Conservation (phyloP, 2,797 vertebrate genomes). For the Periophthalmus magnuspinnatus region DNA sequence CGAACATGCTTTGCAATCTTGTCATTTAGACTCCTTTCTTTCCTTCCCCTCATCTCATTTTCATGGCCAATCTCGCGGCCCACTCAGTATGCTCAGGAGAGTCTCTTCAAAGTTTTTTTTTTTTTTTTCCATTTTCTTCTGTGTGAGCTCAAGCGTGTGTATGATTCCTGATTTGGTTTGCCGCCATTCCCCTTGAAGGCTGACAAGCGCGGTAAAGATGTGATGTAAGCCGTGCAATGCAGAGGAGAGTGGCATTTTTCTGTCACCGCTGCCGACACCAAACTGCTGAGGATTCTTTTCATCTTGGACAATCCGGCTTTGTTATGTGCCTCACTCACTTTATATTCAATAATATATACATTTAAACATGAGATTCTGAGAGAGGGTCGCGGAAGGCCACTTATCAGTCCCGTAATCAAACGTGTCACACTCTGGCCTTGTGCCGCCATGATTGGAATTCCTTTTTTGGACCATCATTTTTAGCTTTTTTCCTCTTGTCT, state of each 20-base stretch:
- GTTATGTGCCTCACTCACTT: conserved; percentile 40
- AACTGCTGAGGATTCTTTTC: conserved; percentile 51
- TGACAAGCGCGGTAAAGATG: conserved; percentile 51
- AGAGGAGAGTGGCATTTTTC: conserved; percentile 46
- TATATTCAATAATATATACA: conserved; percentile 59
- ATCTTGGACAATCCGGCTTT: conserved; percentile 52
- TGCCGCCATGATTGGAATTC: conserved; percentile 52
- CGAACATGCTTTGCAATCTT: conserved; percentile 37
- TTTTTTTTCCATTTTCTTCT: conserved; percentile 1
- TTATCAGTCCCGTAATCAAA: conserved; percentile 60
- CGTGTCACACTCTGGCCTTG: conserved; percentile 48
- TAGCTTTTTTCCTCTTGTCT: neutral
- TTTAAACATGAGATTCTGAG: conserved; percentile 65
- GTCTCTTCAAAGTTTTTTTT: conserved; percentile 26
- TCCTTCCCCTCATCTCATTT: conserved; percentile 22
- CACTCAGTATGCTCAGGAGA: conserved; percentile 41
- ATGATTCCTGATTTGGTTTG: conserved; percentile 62
- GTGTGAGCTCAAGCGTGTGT: conserved; percentile 44
- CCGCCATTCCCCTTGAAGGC: conserved; percentile 45
- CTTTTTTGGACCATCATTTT: conserved; percentile 31
- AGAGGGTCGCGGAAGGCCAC: conserved; percentile 48
- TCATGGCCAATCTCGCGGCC: conserved; percentile 31
- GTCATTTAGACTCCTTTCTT: conserved; percentile 53
- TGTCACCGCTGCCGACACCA: conserved; percentile 46
- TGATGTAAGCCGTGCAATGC: conserved; percentile 46